These are phyloP conservation scores for Oxyscelio sp. DNA, from an alignment of 2,888 invertebrate genomes.

Conservation along the genomic window DNA sequence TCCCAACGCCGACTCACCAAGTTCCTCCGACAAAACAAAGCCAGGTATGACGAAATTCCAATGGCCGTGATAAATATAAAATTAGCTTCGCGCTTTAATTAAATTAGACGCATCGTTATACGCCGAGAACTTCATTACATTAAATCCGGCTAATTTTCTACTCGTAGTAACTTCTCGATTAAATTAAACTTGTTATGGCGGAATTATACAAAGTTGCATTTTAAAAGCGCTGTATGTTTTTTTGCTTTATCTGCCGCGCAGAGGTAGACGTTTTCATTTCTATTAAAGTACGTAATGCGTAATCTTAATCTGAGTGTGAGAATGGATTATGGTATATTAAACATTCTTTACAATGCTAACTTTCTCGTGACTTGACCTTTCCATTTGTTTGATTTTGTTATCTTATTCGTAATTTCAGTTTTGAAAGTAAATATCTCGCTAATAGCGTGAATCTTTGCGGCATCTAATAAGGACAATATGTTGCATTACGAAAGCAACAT, in stretches of 20 bases:
- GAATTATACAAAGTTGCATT: slow-evolving; percentile 25
- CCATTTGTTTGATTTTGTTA: slow-evolving; percentile 53
- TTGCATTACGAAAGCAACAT: slow-evolving; percentile 25
- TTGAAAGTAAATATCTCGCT: slow-evolving; percentile 36
- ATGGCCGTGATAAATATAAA: slow-evolving; percentile 13
- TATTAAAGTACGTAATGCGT: slow-evolving; percentile 43
- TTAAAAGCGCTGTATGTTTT: slow-evolving; percentile 28
- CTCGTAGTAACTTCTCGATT: neutral
- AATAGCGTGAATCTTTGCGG: slow-evolving; percentile 20
- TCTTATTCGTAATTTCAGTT: slow-evolving; percentile 49
- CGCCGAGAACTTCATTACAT: slow-evolving; percentile 8
- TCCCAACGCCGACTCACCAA: slow-evolving; percentile 84
- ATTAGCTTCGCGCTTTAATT: slow-evolving; percentile 25
- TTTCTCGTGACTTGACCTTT: slow-evolving; percentile 62
- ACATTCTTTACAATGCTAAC: slow-evolving; percentile 38
- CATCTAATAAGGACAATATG: slow-evolving; percentile 40
- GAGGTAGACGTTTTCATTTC: slow-evolving; percentile 48
- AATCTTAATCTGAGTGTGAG: slow-evolving; percentile 47
- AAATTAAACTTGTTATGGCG: slow-evolving; percentile 16
- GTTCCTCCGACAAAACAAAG: slow-evolving; percentile 85
- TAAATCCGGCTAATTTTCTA: slow-evolving; percentile 17
- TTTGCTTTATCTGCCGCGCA: slow-evolving; percentile 3
- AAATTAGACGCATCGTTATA: slow-evolving; percentile 21
- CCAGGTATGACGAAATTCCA: slow-evolving; percentile 83
- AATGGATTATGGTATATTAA: slow-evolving; percentile 39